A percentile compares a stretch with the other conserved stretches of the same genome.
phyloP scores from a whole-genome alignment of 1,140 invertebrate genomes.

The Ladona fulva region DNA sequence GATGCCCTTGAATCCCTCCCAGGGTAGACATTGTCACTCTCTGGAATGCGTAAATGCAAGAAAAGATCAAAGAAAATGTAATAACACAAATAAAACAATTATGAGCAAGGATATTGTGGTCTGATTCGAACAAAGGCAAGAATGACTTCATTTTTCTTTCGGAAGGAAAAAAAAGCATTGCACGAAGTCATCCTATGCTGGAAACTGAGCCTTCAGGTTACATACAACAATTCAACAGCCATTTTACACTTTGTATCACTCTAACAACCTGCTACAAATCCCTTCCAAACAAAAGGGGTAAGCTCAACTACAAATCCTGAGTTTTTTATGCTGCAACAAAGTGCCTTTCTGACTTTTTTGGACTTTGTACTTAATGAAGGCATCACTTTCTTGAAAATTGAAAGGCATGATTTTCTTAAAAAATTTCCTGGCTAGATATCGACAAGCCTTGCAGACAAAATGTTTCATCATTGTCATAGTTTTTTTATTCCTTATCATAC shows the following conservation, averaged over 20 bases:
- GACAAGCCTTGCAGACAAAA: neutral
- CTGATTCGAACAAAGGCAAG: constrained; percentile 17
- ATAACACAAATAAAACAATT: constrained; percentile 18
- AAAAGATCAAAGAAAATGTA: constrained; percentile 19
- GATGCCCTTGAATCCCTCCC: constrained; percentile 23
- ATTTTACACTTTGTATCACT: neutral
- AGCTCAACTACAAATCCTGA: constrained; percentile 19
- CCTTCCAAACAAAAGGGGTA: constrained; percentile 15
- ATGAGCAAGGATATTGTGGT: constrained; percentile 24
- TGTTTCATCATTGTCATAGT: neutral
- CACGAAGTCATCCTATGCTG: constrained; percentile 15
- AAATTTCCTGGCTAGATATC: neutral
- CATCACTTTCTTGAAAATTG: constrained; percentile 19
- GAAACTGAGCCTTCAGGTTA: constrained; percentile 12
- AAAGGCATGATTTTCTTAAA: constrained; percentile 17
- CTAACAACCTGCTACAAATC: neutral
- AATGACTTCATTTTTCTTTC: neutral
- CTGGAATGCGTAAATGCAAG: constrained; percentile 24
- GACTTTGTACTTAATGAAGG: constrained; percentile 21
- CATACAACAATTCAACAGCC: constrained; percentile 3
- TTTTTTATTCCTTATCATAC: neutral
- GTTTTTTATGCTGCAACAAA: constrained; percentile 16
- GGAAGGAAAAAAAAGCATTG: constrained; percentile 7
- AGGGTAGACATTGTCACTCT: constrained; percentile 16
- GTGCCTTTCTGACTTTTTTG: constrained; percentile 21